Percentiles rank a stretch among this genome's conserved stretches.
These are phyloP conservation scores for Phylloscopus trochilus DNA, from an alignment of 2,113 vertebrate species.

Conservation along the genomic window DNA sequence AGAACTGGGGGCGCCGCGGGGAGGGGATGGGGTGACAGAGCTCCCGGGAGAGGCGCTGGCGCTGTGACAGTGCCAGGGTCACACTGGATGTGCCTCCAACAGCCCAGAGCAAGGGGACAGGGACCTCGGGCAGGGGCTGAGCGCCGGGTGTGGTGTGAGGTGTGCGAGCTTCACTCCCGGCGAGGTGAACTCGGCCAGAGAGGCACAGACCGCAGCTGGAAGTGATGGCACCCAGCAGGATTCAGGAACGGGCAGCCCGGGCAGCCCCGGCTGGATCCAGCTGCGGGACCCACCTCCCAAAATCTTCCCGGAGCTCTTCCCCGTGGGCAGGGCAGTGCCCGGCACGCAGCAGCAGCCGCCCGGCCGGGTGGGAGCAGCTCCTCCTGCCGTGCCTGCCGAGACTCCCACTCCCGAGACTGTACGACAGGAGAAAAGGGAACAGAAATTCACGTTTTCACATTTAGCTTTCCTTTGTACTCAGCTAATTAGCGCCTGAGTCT, in stretches of 20 bases:
- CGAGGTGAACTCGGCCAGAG: neutral
- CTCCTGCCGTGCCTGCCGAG: neutral
- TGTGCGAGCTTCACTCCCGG: accelerated
- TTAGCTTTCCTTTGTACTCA: slow-evolving; percentile 68
- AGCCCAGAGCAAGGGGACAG: neutral
- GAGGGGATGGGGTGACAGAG: accelerated
- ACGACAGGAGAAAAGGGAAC: slow-evolving; percentile 43
- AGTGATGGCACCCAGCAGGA: neutral
- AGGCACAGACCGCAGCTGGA: neutral
- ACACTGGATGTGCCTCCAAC: accelerated
- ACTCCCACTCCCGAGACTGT: slow-evolving; percentile 16
- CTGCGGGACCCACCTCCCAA: neutral
- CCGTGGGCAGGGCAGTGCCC: neutral
- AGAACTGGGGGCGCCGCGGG: neutral
- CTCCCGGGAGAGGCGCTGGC: neutral
- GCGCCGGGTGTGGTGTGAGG: accelerated
- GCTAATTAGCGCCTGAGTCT: slow-evolving; percentile 70
- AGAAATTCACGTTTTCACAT: slow-evolving; percentile 68
- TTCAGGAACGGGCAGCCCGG: accelerated
- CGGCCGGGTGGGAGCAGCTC: neutral
- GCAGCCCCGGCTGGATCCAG: neutral
- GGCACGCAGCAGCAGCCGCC: neutral
- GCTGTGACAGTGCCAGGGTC: neutral
- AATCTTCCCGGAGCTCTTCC: neutral
- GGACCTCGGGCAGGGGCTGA: neutral